Base-by-base conservation (phyloP, 2,888 invertebrate genomes). In the Drosophila histrio region DNA sequence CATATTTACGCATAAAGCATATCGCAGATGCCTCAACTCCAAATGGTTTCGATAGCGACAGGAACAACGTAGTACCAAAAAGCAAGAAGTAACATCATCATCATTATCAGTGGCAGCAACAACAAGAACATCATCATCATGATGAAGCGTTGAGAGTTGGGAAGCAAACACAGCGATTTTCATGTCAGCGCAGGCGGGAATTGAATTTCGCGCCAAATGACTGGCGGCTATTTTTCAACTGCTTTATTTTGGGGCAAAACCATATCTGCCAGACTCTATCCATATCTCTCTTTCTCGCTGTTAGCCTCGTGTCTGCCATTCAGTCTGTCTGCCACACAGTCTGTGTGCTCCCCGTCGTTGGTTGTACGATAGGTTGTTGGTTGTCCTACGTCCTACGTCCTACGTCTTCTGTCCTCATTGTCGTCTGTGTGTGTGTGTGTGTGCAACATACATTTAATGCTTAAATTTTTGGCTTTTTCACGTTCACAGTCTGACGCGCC, bases 181-280 rank as follows among this genome's bases (percentile, higher is more conserved):
- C 84, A 87, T 84, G 85, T 87, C 87, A 87, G 81, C 87, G 87
- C 87, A 81, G 79, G 74, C 85, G 87, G 83, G 83, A 83, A 83
- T 87, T 83, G 82, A 83, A 83, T 83, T 83, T 87, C 83, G 87
- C 83, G 83, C 87, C 83, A 85, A 83, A 85, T 82, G 82, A 75
- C 87, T 83, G 79, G 68, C 70, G 87, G 83, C 87, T 68, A 77
- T 83, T 79, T 87, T 81, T 77, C 82, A 84, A 77, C 77, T 71
- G 85, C 69, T 77, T 76, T 78, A 72, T 77, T 66, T 83, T 78
- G 69, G 85, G 76, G 61, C 79, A 52, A 68, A 52, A 44, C 50
- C 76, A 66, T 65, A 77, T 66, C 73, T 64, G 73, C 76, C 70
- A 54, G 53, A 49, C 24, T 62, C 71, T 56, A 44, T 69, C 41